phyloP scores from a whole-genome alignment of 2,888 invertebrate species.

The Gastrophysa polygoni region DNA sequence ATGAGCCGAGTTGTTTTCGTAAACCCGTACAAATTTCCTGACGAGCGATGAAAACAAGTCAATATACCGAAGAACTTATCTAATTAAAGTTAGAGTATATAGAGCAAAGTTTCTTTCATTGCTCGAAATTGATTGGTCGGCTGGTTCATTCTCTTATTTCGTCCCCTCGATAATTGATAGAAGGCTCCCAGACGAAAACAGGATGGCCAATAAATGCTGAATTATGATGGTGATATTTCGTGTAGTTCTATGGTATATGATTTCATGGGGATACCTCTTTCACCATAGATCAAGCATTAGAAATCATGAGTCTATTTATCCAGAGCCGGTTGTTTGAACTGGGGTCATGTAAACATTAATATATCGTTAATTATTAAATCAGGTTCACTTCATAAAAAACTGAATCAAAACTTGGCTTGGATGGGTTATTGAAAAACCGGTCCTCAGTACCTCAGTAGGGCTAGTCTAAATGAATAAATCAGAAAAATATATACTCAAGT shows the following conservation, averaged over 20 bases:
- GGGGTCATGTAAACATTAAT: too few species aligned
- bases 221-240: background rate
- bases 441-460: too few species aligned
- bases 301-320: too few species aligned
- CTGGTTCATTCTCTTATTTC: constrained; percentile 3
- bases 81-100: constrained; percentile 34
- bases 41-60: constrained; percentile 36
- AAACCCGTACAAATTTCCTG: constrained; percentile 32
- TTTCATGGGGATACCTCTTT: too few species aligned
- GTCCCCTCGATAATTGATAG: background rate
- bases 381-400: too few species aligned
- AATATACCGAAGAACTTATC: constrained; percentile 36
- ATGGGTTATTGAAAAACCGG: too few species aligned
- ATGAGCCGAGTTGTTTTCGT: constrained; percentile 31
- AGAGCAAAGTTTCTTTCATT: constrained; percentile 23
- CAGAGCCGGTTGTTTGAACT: too few species aligned
- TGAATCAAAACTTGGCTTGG: too few species aligned
- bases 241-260: background rate
- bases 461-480: too few species aligned
- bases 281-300: too few species aligned
- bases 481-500: too few species aligned
- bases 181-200: constrained; percentile 7
- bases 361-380: too few species aligned
- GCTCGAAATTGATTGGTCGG: constrained; percentile 12
- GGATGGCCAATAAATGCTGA: background rate